Evolutionary conservation across 2,888 invertebrate species (phyloP), one percentile per base, ranked within the genome.

Genomic region (Macropis europaea): DNA sequence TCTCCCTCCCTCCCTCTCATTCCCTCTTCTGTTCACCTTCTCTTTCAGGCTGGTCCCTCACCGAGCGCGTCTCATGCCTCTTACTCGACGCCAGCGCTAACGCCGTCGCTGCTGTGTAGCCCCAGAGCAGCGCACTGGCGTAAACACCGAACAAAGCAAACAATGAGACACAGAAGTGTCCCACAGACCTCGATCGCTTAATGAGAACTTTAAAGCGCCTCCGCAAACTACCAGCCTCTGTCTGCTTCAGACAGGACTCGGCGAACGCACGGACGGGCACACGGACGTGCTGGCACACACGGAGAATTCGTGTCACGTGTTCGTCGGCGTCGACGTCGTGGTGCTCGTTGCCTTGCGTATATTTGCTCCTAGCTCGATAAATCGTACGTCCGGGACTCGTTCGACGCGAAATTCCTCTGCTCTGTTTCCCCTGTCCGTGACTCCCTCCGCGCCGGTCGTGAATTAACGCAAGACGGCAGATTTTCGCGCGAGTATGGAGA

Each of bases 61-160:
- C 24, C 19, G 17, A 5, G 57, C 36, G 24, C 26, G 43, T 32
- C 22, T 32, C 17, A 19, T 59, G 38, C 43, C 38, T 47, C 47
- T 40, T 57, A 34, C 59, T 54, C 57, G 52, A 54, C 60, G 68
- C 59, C 68, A 40, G 43, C 63, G 53, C 28, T 45, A 45, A 43
- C 73, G 40, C 38, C 78, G 42, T 38, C 40, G 48, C 50, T 54
- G 52, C 57, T 54, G 50, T 73, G 56, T 61, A 64, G 43, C 43
- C 38, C 52, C 50, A 42, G 70, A 45, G 67, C 73, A 42, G 70
- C 50, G 67, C 73, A 67, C 43, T 71, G 54, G 77, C 85, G 84
- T 86, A 87, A 87, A 88, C 84, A 86, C 81, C 82, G 79, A 83
- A 86, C 86, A 87, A 86, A 85, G 85, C 81, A 85, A 87, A 88